A percentile compares a stretch with the other conserved stretches of the same genome.
phyloP scores from a whole-genome alignment of 2,888 invertebrate genomes.

The Elmis aenea region DNA sequence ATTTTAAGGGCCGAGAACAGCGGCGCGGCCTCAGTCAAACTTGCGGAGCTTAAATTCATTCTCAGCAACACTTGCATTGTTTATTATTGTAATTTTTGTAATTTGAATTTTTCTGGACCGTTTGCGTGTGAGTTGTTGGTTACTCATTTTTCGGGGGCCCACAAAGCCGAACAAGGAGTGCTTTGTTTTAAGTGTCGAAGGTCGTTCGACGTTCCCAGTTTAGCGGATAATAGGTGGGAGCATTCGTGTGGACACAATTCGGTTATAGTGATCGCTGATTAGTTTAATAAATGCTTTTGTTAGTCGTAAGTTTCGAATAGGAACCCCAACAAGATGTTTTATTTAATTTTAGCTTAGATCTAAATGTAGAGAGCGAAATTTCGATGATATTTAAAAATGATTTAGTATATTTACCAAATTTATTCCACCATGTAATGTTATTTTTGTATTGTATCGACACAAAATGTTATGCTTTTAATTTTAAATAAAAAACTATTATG shows the following conservation, averaged over 20 bases:
- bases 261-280: too few species aligned
- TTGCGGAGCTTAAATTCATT: slow-evolving; percentile 6
- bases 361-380: too few species aligned
- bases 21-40: neutral
- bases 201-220: slow-evolving; percentile 6
- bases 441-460: too few species aligned
- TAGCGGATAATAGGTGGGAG: slow-evolving; percentile 15
- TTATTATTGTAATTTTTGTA: slow-evolving; percentile 17
- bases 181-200: slow-evolving; percentile 17
- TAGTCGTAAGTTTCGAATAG: too few species aligned
- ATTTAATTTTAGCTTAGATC: too few species aligned
- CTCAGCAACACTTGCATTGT: slow-evolving; percentile 15
- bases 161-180: slow-evolving; percentile 17
- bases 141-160: slow-evolving; percentile 14
- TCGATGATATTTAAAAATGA: too few species aligned
- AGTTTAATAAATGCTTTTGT: too few species aligned
- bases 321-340: too few species aligned
- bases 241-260: slow-evolving; percentile 21
- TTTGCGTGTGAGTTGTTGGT: slow-evolving; percentile 2
- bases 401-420: too few species aligned
- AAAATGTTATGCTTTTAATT: too few species aligned
- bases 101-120: slow-evolving; percentile 5
- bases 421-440: too few species aligned
- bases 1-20: slow-evolving; percentile 2
- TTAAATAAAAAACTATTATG: too few species aligned